Evolutionary conservation across 2,113 vertebrate genomes (phyloP).

Genomic region (Anolis carolinensis): DNA sequence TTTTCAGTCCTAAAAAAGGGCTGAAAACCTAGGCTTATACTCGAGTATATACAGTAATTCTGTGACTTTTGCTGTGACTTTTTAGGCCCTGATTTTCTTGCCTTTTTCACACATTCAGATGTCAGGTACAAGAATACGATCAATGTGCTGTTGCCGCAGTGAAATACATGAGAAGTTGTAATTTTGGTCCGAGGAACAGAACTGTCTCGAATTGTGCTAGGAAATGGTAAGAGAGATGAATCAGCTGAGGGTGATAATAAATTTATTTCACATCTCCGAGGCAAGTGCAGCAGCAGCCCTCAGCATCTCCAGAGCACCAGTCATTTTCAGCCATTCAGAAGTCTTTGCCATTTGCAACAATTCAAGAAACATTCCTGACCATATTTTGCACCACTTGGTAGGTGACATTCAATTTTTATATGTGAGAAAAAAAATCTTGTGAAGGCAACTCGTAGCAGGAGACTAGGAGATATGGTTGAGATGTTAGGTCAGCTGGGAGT

Average conservation of each 20-base stretch:
- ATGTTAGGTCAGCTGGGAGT: too few relatives aligned
- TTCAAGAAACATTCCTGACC: slow-evolving; percentile 85
- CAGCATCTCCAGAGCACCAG: slow-evolving; percentile 81
- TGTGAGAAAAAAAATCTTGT: neutral
- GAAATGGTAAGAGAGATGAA: slow-evolving; percentile 93
- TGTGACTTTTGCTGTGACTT: neutral
- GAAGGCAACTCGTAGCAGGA: neutral
- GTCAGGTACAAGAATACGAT: neutral
- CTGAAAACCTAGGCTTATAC: too few relatives aligned
- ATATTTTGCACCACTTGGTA: slow-evolving; percentile 84
- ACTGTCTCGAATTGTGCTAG: slow-evolving; percentile 64
- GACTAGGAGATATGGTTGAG: neutral
- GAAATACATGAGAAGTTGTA: neutral
- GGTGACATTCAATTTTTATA: neutral
- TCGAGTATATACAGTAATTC: too few relatives aligned
- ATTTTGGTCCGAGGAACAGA: neutral
- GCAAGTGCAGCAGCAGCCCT: slow-evolving; percentile 76
- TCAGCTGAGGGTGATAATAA: slow-evolving; percentile 91
- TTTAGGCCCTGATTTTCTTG: neutral
- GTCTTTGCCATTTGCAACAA: slow-evolving; percentile 80
- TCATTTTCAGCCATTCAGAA: slow-evolving; percentile 93
- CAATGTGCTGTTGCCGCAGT: too few relatives aligned
- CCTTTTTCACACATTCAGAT: neutral
- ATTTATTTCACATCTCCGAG: slow-evolving; percentile 88
- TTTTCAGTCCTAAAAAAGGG: too few relatives aligned